phyloP scores from a whole-genome alignment of 1,140 invertebrate genomes.

The Argopecten irradians region DNA sequence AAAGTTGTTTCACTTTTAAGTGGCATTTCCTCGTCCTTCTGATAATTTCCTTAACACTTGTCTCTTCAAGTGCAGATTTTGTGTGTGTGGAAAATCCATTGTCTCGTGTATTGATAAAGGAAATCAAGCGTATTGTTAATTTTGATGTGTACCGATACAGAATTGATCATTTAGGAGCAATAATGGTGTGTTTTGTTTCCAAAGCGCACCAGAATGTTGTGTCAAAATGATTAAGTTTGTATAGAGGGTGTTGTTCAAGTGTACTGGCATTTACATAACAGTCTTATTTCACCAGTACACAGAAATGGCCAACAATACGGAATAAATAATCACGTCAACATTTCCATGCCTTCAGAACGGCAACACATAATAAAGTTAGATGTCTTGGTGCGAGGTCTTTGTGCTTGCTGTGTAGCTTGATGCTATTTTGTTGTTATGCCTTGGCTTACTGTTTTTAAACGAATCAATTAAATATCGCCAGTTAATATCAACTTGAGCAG shows the following conservation, averaged over 20 bases:
- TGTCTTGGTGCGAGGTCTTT: slow-evolving; percentile 20
- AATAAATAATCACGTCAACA: not conserved
- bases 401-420: not conserved
- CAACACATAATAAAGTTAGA: slow-evolving; percentile 5
- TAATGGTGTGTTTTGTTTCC: slow-evolving; percentile 6
- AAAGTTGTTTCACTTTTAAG: not conserved
- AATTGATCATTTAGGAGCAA: not conserved
- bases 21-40: not conserved
- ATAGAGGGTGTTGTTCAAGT: not conserved
- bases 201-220: not conserved
- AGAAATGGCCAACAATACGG: not conserved
- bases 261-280: slow-evolving; percentile 18
- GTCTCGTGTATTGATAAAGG: not conserved
- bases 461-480: not conserved
- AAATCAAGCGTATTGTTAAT: not conserved
- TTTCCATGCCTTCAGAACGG: not conserved
- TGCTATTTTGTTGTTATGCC: not conserved
- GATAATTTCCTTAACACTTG: not conserved
- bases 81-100: not conserved
- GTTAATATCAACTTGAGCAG: not conserved
- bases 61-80: not conserved
- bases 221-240: not conserved
- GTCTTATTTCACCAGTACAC: not conserved
- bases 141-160: not conserved
- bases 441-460: not conserved